Percentiles rank a stretch among this genome's conserved stretches.
Conservation (phyloP, 2,888 invertebrate genomes). For the Standfussiana lucernea region DNA sequence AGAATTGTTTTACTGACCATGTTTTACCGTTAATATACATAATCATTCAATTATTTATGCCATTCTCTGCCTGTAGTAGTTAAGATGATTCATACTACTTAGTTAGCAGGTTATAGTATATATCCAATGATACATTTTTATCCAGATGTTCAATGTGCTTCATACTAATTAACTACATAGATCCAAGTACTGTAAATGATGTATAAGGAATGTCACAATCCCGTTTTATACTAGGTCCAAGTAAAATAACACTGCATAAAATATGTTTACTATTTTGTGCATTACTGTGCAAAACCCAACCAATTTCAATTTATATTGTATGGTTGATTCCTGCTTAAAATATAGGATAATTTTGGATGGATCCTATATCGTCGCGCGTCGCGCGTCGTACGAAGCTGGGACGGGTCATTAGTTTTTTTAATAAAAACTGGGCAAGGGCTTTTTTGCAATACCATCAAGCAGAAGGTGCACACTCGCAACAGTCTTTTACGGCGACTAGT, state of each 20-base stretch:
- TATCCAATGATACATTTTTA: conserved; percentile 1
- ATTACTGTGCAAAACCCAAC: not conserved
- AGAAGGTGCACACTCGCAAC: too few species aligned
- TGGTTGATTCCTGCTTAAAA: not conserved
- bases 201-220: not conserved
- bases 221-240: not conserved
- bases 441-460: too few species aligned
- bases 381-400: not conserved
- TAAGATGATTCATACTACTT: conserved; percentile 37
- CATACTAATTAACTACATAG: conserved; percentile 14
- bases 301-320: not conserved
- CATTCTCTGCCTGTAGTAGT: conserved; percentile 11
- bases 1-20: not conserved
- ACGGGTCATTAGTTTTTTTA: not conserved
- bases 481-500: too few species aligned
- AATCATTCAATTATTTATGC: conserved; percentile 30
- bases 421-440: not conserved
- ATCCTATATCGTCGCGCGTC: too few species aligned
- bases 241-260: not conserved
- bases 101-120: not conserved
- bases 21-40: not conserved
- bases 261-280: not conserved
- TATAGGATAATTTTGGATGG: not conserved
- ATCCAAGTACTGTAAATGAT: not conserved
- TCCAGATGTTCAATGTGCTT: conserved; percentile 37